Percentiles rank a stretch among this genome's conserved stretches.
These are phyloP conservation scores for Hippocampus comes DNA, from an alignment of 2,113 vertebrate species.

Conservation along the genomic window DNA sequence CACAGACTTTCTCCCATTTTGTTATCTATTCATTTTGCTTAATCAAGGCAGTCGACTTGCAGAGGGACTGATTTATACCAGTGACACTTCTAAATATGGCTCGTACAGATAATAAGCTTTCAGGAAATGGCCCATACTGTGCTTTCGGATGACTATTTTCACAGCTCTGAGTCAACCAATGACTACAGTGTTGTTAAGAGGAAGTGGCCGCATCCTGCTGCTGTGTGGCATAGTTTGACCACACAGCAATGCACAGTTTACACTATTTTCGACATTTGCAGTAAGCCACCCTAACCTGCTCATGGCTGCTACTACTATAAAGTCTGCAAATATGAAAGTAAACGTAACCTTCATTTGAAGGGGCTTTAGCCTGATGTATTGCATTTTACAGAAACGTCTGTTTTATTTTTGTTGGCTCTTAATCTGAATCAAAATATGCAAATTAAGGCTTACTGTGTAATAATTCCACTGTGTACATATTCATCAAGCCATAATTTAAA, in stretches of 20 bases:
- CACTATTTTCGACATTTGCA: not conserved
- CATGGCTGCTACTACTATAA: not conserved
- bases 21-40: not conserved
- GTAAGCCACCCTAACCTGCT: not conserved
- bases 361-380: not conserved
- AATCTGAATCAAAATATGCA: no score
- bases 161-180: not conserved
- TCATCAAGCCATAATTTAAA: not conserved
- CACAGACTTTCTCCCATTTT: not conserved
- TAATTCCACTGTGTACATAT: no score
- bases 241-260: not conserved
- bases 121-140: not conserved
- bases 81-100: not conserved
- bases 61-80: not conserved
- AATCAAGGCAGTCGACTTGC: not conserved
- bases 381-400: not conserved
- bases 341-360: not conserved
- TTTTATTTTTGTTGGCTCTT: not conserved
- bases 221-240: not conserved
- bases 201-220: constrained; percentile 2
- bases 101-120: not conserved
- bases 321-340: not conserved
- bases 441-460: no score
- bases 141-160: not conserved
- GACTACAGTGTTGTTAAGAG: not conserved